Conservation (phyloP, 53 echinoderm and acorn worm species). For the Henricia sp. region DNA sequence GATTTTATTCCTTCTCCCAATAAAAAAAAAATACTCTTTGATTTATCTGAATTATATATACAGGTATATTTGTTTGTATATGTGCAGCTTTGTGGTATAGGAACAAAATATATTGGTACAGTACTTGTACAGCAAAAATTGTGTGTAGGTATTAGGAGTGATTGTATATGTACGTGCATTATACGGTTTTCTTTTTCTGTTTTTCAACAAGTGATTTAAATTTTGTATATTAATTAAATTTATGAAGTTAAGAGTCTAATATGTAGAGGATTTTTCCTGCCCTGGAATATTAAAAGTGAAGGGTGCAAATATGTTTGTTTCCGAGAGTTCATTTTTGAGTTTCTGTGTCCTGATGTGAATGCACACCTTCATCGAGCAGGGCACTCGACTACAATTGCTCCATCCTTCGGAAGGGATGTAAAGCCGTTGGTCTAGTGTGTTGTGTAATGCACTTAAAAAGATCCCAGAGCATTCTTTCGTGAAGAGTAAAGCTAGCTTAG, state of each 20-base stretch:
- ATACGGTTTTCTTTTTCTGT: background rate
- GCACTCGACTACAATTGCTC: no score
- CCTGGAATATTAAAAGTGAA: background rate
- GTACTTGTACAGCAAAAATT: constrained; percentile 48
- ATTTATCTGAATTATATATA: constrained; percentile 55
- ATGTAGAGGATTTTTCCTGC: constrained; percentile 15
- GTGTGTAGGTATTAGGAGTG: constrained; percentile 1
- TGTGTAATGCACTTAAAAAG: no score
- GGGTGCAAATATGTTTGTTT: no score
- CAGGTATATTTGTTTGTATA: constrained; percentile 58
- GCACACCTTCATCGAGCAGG: no score
- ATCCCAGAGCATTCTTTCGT: no score
- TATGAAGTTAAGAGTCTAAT: background rate
- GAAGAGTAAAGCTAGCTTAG: no score
- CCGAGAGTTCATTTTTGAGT: no score
- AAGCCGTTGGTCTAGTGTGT: no score
- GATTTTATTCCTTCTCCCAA: constrained; percentile 49
- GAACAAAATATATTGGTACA: constrained; percentile 21
- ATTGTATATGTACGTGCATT: constrained; percentile 5
- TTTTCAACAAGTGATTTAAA: background rate
- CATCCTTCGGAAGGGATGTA: no score
- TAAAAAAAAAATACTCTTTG: constrained; percentile 12
- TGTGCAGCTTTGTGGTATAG: constrained; percentile 50
- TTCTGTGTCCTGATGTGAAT: no score
- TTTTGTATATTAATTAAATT: background rate